Conservation (phyloP, 1,140 invertebrate genomes). For the Nephotettix cincticeps region DNA sequence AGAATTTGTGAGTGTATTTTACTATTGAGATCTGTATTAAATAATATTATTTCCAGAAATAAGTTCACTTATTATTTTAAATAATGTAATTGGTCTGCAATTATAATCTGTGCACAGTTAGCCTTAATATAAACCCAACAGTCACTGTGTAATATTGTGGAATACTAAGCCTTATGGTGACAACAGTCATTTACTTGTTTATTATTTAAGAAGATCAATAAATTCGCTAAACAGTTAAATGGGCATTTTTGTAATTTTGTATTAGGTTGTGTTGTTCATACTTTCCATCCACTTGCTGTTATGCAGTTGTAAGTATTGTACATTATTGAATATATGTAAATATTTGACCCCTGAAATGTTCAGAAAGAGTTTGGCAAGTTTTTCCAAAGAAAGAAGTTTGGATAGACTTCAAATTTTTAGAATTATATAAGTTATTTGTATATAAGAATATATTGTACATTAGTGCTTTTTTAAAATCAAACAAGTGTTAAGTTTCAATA, state of each 20-base stretch:
- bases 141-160: no score
- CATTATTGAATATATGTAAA: slow-evolving; percentile 6
- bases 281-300: slow-evolving; percentile 5
- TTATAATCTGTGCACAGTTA: no score
- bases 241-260: not conserved
- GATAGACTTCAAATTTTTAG: not conserved
- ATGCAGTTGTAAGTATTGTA: slow-evolving; percentile 3
- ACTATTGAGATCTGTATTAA: no score
- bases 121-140: no score
- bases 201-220: no score
- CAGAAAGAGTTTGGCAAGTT: not conserved
- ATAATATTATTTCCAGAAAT: no score
- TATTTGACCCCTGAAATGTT: not conserved
- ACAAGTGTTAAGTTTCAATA: slow-evolving; percentile 19
- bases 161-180: no score
- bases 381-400: slow-evolving; percentile 13
- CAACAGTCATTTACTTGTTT: no score
- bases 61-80: no score
- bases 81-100: no score
- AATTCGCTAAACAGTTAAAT: not conserved
- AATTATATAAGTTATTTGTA: slow-evolving; percentile 15
- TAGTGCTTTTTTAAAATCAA: slow-evolving; percentile 18
- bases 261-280: not conserved
- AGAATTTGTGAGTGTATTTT: no score
- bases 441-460: slow-evolving; percentile 19